Evolutionary conservation across 2,888 invertebrate species (phyloP).

Genomic region (Brachynemurus nebulosus): DNA sequence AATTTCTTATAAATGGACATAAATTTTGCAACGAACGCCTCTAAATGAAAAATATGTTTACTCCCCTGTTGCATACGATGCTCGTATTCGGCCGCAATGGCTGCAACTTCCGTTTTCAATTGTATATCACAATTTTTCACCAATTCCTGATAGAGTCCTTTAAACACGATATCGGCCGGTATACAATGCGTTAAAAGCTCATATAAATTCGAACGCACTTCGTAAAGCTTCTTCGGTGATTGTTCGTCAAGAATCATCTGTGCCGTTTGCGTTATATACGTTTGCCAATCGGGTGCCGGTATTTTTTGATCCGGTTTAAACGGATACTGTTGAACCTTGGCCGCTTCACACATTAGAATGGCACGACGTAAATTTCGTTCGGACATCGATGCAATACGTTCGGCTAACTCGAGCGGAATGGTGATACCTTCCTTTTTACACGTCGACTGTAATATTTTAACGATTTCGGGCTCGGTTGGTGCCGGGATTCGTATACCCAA

Average conservation of each 20-base stretch:
- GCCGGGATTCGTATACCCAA: conserved; percentile 84
- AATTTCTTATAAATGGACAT: conserved; percentile 90
- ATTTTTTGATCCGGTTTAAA: conserved; percentile 67
- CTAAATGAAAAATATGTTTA: conserved; percentile 92
- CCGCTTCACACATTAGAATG: conserved; percentile 84
- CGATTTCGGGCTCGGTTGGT: conserved; percentile 66
- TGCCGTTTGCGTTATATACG: conserved; percentile 76
- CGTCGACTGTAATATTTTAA: conserved; percentile 46
- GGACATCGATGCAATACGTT: conserved; percentile 61
- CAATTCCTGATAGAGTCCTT: conserved; percentile 68
- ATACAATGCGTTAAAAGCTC: conserved; percentile 90
- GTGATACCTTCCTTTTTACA: conserved; percentile 70
- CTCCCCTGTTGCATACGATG: conserved; percentile 84
- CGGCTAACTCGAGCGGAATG: conserved; percentile 62
- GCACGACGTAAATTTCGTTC: conserved; percentile 85
- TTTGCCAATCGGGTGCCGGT: conserved; percentile 85
- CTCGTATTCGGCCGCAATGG: conserved; percentile 80
- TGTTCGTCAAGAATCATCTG: conserved; percentile 76
- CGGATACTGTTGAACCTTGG: conserved; percentile 83
- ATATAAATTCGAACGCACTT: conserved; percentile 78
- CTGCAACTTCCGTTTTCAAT: conserved; percentile 72
- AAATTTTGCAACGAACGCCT: conserved; percentile 93
- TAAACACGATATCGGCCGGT: conserved; percentile 84
- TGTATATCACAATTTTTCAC: conserved; percentile 81
- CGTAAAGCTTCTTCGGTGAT: conserved; percentile 66